phyloP scores from a whole-genome alignment of 2,888 invertebrate genomes.

The Thymelicus acteon region DNA sequence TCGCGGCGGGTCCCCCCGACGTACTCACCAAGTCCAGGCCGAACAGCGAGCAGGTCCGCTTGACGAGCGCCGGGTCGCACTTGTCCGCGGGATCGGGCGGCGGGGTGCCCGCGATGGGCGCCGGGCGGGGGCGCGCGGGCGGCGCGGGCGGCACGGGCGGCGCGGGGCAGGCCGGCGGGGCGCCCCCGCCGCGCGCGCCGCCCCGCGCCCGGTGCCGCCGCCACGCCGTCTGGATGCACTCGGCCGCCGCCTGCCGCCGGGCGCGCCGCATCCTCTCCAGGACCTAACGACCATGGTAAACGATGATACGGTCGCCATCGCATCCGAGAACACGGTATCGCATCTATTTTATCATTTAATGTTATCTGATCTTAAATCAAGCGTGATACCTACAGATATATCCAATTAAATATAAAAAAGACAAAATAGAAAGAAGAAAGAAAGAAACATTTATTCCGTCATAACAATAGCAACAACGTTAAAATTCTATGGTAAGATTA shows the following conservation, averaged over 20 bases:
- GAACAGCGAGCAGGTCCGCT: constrained; percentile 95
- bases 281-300: constrained; percentile 84
- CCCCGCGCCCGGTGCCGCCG: constrained; percentile 86
- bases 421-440: no score
- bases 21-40: constrained; percentile 92
- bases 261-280: constrained; percentile 92
- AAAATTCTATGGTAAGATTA: no score
- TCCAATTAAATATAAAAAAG: no score
- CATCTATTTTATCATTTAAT: no score
- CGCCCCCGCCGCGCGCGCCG: constrained; percentile 42
- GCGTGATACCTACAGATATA: no score
- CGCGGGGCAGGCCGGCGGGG: constrained; percentile 26
- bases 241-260: constrained; percentile 91
- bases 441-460: no score
- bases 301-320: no score
- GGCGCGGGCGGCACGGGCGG: constrained; percentile 45
- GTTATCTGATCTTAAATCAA: no score
- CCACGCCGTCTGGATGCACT: constrained; percentile 94
- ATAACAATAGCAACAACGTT: no score
- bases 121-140: constrained; percentile 91
- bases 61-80: constrained; percentile 94
- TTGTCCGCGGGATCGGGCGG: constrained; percentile 93
- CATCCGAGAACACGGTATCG: no score
- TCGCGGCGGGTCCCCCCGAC: no score
- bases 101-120: constrained; percentile 95